phyloP scores from a whole-genome alignment of 2,797 vertebrate genomes.

The Gallinago solitaria region DNA sequence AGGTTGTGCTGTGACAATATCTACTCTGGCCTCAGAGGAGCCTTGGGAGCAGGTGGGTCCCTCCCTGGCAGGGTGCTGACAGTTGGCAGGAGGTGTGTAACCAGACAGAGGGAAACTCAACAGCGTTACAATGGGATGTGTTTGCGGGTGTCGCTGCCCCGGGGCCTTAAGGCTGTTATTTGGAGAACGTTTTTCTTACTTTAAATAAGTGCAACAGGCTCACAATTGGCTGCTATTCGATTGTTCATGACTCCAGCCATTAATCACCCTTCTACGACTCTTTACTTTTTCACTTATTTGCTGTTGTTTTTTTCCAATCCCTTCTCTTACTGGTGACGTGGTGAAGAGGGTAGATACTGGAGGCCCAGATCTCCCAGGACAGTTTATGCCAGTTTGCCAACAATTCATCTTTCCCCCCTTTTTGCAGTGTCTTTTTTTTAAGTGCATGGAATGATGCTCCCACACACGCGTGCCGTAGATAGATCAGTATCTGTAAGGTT shows the following conservation, averaged over 20 bases:
- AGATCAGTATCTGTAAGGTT: rapidly evolving
- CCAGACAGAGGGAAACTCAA: too few species aligned
- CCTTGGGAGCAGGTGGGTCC: background rate
- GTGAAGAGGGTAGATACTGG: background rate
- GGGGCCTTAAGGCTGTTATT: background rate
- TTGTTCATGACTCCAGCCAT: background rate
- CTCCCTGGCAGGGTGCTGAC: background rate
- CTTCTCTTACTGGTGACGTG: background rate
- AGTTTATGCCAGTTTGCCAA: background rate
- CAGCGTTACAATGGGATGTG: rapidly evolving
- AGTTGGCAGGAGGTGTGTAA: rapidly evolving
- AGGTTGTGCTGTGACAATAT: background rate
- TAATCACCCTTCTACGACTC: background rate
- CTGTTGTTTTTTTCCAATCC: background rate
- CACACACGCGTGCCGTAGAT: rapidly evolving
- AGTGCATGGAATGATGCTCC: background rate
- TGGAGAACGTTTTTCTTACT: background rate
- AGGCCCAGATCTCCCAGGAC: background rate
- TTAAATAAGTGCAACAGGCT: background rate
- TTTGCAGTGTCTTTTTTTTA: background rate
- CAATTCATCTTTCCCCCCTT: background rate
- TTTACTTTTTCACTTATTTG: background rate
- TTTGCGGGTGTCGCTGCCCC: background rate
- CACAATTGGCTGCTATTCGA: background rate
- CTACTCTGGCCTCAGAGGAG: background rate